These are phyloP conservation scores for Brachypterus glaber DNA, from an alignment of 2,888 invertebrate species.

Conservation along the genomic window DNA sequence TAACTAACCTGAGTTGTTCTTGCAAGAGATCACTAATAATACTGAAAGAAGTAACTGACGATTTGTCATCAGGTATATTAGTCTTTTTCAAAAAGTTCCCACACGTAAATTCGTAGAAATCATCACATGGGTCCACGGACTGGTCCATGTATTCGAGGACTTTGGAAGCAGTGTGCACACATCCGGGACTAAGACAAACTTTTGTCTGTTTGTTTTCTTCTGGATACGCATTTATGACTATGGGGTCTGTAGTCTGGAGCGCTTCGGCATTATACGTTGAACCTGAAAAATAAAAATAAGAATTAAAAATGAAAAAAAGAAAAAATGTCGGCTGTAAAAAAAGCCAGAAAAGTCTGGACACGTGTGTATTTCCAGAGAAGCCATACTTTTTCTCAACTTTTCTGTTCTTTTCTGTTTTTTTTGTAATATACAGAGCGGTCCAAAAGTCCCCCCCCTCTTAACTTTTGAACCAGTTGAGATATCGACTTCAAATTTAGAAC, in stretches of 20 bases:
- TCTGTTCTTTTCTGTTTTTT: too few species aligned
- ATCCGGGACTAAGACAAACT: slow-evolving; percentile 65
- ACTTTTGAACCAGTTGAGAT: too few species aligned
- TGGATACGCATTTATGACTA: slow-evolving; percentile 22
- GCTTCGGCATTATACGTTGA: slow-evolving; percentile 32
- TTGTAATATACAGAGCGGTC: too few species aligned
- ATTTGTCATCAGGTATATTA: slow-evolving; percentile 72
- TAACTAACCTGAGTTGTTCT: slow-evolving; percentile 64
- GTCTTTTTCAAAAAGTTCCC: slow-evolving; percentile 63
- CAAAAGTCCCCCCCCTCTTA: too few species aligned
- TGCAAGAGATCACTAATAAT: slow-evolving; percentile 65
- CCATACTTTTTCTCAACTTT: too few species aligned
- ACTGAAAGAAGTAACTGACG: slow-evolving; percentile 66
- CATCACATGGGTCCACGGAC: slow-evolving; percentile 66
- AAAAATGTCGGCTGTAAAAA: too few species aligned
- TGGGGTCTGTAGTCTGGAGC: slow-evolving; percentile 24
- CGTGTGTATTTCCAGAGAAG: too few species aligned
- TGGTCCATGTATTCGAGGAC: slow-evolving; percentile 63
- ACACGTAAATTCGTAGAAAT: slow-evolving; percentile 74
- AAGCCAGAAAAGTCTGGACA: too few species aligned
- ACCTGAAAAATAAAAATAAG: slow-evolving; percentile 22
- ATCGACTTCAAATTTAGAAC: too few species aligned
- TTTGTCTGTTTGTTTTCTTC: slow-evolving; percentile 31
- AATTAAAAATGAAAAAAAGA: too few species aligned
- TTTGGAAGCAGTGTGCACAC: slow-evolving; percentile 70